Conservation (phyloP, 2,113 vertebrate genomes). For the Festucalex cinctus region DNA sequence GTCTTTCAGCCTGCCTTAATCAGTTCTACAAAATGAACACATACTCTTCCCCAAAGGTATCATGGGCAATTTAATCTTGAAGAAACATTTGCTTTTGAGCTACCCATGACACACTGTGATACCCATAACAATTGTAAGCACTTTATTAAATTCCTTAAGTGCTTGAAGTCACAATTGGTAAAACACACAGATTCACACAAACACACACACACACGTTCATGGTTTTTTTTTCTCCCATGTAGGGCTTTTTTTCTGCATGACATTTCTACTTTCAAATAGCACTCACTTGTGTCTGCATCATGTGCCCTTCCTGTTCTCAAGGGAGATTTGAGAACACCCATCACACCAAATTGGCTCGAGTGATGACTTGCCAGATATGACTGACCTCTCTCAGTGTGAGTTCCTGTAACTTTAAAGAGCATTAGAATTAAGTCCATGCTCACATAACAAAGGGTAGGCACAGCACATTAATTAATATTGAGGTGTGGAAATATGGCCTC, state of each 20-base stretch:
- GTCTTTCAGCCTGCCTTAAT: background rate
- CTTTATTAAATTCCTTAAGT: background rate
- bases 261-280: constrained; percentile 19
- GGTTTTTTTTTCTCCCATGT: background rate
- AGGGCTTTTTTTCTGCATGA: constrained; percentile 1
- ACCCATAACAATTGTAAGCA: background rate
- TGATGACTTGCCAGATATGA: constrained; percentile 50
- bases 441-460: constrained; percentile 35
- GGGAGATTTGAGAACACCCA: constrained; percentile 36
- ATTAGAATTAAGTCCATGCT: constrained; percentile 14
- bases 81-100: background rate
- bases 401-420: constrained; percentile 41
- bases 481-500: background rate
- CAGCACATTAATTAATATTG: background rate
- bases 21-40: background rate
- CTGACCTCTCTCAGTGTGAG: constrained; percentile 37
- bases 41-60: background rate
- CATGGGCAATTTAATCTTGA: background rate
- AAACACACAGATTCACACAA: background rate
- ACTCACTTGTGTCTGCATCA: constrained; percentile 2
- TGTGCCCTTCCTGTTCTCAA: constrained; percentile 1
- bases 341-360: constrained; percentile 25
- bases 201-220: background rate
- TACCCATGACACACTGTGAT: background rate
- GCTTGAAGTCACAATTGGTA: background rate